Evolutionary conservation across 2,113 vertebrate species (phyloP).

Genomic region (Nycticebus coucang): DNA sequence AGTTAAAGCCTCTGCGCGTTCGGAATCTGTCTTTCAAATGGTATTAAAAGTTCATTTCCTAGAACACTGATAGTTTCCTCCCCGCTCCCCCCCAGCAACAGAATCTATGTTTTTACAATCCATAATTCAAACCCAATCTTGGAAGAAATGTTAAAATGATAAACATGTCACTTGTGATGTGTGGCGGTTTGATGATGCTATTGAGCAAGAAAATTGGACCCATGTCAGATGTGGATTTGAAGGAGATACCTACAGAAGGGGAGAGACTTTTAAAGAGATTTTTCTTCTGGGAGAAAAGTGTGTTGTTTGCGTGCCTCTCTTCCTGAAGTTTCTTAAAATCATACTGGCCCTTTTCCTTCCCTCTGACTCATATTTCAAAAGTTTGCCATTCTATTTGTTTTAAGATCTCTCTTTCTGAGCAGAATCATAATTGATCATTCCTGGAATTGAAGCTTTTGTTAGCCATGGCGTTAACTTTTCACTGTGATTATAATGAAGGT

Average conservation of each 20-base stretch:
- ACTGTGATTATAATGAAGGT: constrained; percentile 63
- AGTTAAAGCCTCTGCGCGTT: constrained; percentile 66
- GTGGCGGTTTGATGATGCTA: constrained; percentile 88
- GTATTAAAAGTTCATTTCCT: constrained; percentile 72
- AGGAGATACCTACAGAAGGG: constrained; percentile 83
- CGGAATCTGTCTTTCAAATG: constrained; percentile 62
- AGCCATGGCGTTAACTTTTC: constrained; percentile 56
- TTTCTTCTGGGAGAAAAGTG: constrained; percentile 89
- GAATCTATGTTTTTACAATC: constrained; percentile 68
- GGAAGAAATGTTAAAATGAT: constrained; percentile 87
- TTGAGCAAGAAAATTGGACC: constrained; percentile 90
- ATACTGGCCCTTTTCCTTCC: constrained; percentile 80
- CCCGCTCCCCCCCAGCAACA: constrained; percentile 22
- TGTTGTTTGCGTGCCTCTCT: constrained; percentile 57
- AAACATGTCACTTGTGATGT: constrained; percentile 86
- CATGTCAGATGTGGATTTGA: constrained; percentile 90
- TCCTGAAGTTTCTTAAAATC: constrained; percentile 83
- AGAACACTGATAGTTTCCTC: constrained; percentile 28
- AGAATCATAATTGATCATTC: constrained; percentile 70
- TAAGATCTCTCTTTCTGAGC: constrained; percentile 67
- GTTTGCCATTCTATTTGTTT: constrained; percentile 73
- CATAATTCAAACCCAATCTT: constrained; percentile 79
- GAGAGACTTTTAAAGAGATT: constrained; percentile 86
- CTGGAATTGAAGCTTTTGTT: constrained; percentile 40
- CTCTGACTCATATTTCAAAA: constrained; percentile 73